Evolutionary conservation across 2,797 vertebrate genomes (phyloP), one percentile per base, ranked within the genome.

Genomic region (Scyliorhinus canicula): DNA sequence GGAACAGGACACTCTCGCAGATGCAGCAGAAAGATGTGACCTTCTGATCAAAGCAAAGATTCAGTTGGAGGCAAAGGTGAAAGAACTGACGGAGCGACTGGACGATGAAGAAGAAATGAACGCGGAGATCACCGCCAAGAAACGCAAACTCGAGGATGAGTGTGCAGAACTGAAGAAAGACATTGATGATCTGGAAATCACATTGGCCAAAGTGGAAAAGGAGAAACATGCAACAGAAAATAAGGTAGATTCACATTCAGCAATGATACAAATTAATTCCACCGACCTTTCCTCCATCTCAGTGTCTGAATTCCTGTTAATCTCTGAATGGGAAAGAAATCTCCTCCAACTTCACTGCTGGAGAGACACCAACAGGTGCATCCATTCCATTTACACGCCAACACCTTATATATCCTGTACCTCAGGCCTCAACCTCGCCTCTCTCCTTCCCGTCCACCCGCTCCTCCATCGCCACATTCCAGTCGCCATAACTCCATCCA

Each of bases 91-190:
- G 0, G 98, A 99, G 96, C 97, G 98, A 71, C 96, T 99, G 96
- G 99, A 99, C 96, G 98, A 99, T 0, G 99, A 99, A 95, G 99
- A 99, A 95, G 98, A 99, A 97, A 98, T 98, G 96, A 99, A 96
- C 0, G 96, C 98, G 0, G 98, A 97, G 44, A 95, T 99, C 96
- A 98, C 98, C 0, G 97, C 98, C 91, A 99, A 98, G 96, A 98
- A 98, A 88, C 98, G 98, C 85, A 99, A 99, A 96, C 98, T 99
- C 95, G 98, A 99, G 95, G 99, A 99, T 0, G 98, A 99, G 95
- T 98, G 98, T 82, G 96, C 98, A 0, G 99, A 99, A 96, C 97
- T 99, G 95, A 99, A 99, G 97, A 99, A 98, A 95, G 99, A 99
- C 96, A 99, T 99, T 0, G 99, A 99, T 9, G 98, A 99, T 95